Evolutionary conservation across 2,888 invertebrate species (phyloP), one percentile per base, ranked within the genome.

Genomic region (Nemoura dubitans): DNA sequence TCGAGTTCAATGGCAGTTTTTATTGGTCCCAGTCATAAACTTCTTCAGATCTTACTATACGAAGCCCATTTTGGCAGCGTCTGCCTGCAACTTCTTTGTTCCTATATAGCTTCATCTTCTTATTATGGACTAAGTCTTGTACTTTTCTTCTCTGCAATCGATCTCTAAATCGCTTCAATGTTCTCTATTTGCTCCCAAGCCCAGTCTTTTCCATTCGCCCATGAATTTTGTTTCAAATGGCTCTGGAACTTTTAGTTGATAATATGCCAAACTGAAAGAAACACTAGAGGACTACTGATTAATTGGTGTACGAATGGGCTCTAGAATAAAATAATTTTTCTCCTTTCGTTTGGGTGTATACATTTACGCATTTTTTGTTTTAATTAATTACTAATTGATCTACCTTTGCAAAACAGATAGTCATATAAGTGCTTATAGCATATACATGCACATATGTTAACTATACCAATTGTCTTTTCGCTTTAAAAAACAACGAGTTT

Each of bases 1-100:
- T 78, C 80, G 88, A 87, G 87, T 88, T 88, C 87, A 88, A 87
- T 88, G 88, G 88, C 88, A 86, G 87, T 88, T 88, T 84, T 77
- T 29, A 85, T 83, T 78, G 87, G 21, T 14, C 59, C 88, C 59
- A 87, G 86, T 86, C 86, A 87, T 87, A 87, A 87, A 86, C 78
- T 28, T 83, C 83, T 43, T 42, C 77, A 21, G 59, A 59, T 36
- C 77, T 76, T 83, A 82, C 85, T 85, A 87, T 29, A 59, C 36
- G 36, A 36, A 36, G 36, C 36, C 36, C 36, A 6, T 80, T 86
- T 86, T 83, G 83, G 59, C 76, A n/a, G n/a, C n/a, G n/a, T n/a
- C n/a, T n/a, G n/a, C n/a, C n/a, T 83, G 76, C 83, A 76, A 42
- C 81, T 78, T 85, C 82, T 80, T 27, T 59, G 26, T 77, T 85